Conservation (phyloP, 2,888 invertebrate genomes). For the Scaptomyza flava region DNA sequence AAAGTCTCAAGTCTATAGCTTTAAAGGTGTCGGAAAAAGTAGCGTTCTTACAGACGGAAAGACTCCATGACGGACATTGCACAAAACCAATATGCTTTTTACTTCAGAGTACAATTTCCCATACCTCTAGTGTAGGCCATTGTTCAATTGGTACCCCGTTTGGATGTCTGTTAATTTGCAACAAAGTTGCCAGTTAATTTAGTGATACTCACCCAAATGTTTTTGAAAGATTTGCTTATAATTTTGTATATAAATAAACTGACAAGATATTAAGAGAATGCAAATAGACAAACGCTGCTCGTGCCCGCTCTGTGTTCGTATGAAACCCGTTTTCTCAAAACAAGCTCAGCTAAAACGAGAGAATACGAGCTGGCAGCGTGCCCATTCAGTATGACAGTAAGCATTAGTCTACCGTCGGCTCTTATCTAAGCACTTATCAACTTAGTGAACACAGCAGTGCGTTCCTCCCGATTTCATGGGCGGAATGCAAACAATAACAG, state of each 20-base stretch:
- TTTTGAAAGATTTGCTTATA: not conserved
- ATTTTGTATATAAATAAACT: not conserved
- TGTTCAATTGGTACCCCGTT: too few species aligned
- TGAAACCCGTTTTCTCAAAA: not conserved
- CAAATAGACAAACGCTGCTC: not conserved
- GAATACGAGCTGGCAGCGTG: not conserved
- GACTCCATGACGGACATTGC: too few species aligned
- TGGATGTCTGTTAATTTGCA: not conserved
- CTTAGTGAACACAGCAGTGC: not conserved
- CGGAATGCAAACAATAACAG: not conserved
- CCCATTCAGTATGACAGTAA: not conserved
- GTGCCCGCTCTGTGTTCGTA: not conserved
- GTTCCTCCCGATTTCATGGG: not conserved
- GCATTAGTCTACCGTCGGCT: not conserved
- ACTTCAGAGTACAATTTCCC: too few species aligned
- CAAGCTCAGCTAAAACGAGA: not conserved
- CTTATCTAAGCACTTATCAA: slow-evolving; percentile 7
- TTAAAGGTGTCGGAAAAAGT: too few species aligned
- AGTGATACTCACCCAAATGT: too few species aligned
- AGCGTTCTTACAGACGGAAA: too few species aligned
- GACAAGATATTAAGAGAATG: not conserved
- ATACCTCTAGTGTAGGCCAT: too few species aligned
- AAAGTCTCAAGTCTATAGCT: too few species aligned
- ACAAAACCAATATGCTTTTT: too few species aligned
- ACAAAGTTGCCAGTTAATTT: not conserved